Conservation (phyloP, 2,113 vertebrate genomes). For the Verasper variegatus region DNA sequence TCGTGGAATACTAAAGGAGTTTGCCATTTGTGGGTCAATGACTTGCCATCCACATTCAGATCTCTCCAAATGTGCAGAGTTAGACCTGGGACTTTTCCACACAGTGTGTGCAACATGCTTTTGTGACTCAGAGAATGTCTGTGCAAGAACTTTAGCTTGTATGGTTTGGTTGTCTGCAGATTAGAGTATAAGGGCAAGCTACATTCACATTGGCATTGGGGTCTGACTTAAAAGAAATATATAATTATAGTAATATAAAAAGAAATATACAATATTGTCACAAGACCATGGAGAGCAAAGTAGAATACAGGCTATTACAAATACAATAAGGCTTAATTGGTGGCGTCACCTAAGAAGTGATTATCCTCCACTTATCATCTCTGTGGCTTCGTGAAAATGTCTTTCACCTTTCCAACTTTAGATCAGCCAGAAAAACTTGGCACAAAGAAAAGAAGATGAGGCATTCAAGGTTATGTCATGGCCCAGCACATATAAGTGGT, state of each 20-base stretch:
- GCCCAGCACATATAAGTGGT: conserved; percentile 40
- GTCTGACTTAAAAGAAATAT: not conserved
- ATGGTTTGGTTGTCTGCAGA: conserved; percentile 1
- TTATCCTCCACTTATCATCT: conserved; percentile 32
- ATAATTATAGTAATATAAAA: not conserved
- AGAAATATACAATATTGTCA: no score
- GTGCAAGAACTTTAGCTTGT: not conserved
- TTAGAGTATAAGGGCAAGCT: not conserved
- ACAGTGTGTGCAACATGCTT: no score
- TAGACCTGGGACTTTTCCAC: not conserved
- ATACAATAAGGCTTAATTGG: not conserved
- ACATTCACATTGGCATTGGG: not conserved
- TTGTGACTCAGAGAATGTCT: not conserved
- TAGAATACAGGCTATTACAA: not conserved
- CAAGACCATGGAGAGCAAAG: no score
- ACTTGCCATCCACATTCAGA: not conserved
- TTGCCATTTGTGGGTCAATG: not conserved
- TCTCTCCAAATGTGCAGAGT: not conserved
- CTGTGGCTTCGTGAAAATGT: conserved; percentile 57
- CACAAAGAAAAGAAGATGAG: conserved; percentile 35
- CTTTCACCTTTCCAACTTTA: conserved; percentile 60
- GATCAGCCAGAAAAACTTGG: conserved; percentile 53
- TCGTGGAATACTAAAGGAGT: conserved; percentile 1
- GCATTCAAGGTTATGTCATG: conserved; percentile 49
- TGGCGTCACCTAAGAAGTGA: not conserved